Percentiles rank a stretch among this genome's conserved stretches.
Conservation (phyloP, 2,888 invertebrate species). For the Polyommatus icarus region DNA sequence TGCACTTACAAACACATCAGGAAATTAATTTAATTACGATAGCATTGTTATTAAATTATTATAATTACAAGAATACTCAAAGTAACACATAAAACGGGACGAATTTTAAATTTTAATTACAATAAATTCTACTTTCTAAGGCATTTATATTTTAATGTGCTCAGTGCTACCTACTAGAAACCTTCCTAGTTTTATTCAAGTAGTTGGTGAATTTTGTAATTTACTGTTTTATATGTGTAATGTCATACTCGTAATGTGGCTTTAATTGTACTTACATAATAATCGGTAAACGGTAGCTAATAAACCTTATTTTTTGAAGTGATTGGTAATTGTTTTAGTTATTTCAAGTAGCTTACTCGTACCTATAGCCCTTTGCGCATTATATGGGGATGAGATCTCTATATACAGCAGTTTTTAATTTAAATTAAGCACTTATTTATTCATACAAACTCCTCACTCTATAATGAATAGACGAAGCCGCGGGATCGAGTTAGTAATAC, state of each 20-base stretch:
- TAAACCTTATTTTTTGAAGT: too few species aligned
- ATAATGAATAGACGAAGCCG: constrained; percentile 41
- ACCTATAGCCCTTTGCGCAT: background rate
- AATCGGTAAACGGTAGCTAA: background rate
- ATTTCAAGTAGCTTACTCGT: background rate
- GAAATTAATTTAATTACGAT: constrained; percentile 29
- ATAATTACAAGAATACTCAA: constrained; percentile 19
- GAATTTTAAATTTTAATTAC: constrained; percentile 8
- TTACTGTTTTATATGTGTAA: background rate
- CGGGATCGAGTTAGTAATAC: constrained; percentile 55
- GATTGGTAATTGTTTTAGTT: background rate
- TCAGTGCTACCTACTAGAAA: background rate
- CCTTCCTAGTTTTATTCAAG: background rate
- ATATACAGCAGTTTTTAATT: background rate
- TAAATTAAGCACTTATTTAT: constrained; percentile 3
- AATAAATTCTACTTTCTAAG: constrained; percentile 28
- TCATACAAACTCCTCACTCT: background rate
- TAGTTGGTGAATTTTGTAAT: background rate
- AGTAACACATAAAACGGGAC: constrained; percentile 25
- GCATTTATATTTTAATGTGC: constrained; percentile 22
- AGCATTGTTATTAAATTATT: constrained; percentile 25
- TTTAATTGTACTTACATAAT: too few species aligned
- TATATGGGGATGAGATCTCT: background rate
- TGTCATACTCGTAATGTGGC: too few species aligned
- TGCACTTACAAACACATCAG: constrained; percentile 10